Percentiles rank a stretch among this genome's conserved stretches.
Conservation (phyloP, 2,888 invertebrate genomes). For the Frankliniella fusca region DNA sequence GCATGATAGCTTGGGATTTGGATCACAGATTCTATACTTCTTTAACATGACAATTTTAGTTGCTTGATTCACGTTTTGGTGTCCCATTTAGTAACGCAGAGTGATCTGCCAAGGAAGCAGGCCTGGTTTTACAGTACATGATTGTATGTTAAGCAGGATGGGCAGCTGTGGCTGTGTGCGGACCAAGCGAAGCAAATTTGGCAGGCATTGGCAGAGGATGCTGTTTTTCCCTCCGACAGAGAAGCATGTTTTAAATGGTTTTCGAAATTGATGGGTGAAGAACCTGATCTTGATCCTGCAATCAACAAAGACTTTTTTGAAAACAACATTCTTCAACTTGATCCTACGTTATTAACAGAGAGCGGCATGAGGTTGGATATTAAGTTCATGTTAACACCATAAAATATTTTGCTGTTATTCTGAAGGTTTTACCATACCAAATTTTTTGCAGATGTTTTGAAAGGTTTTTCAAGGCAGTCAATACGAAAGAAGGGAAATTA, state of each 20-base stretch:
- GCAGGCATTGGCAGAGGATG: conserved; percentile 91
- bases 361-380: conserved; percentile 79
- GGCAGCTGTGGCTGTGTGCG: conserved; percentile 92
- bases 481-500: conserved; percentile 89
- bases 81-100: neutral
- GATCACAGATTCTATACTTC: too few relatives aligned
- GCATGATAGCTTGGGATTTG: too few relatives aligned
- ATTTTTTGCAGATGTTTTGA: conserved; percentile 55
- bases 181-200: conserved; percentile 97
- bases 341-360: conserved; percentile 86
- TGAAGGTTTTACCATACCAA: neutral
- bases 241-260: conserved; percentile 99
- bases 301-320: conserved; percentile 95
- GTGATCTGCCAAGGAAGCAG: neutral
- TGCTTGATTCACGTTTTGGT: too few relatives aligned
- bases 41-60: too few relatives aligned
- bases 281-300: conserved; percentile 93
- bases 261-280: conserved; percentile 93
- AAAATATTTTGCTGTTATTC: conserved; percentile 24
- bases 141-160: conserved; percentile 57
- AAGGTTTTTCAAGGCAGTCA: conserved; percentile 90
- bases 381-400: neutral
- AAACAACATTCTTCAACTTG: conserved; percentile 85
- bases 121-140: conserved; percentile 5
- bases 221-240: conserved; percentile 85